Evolutionary conservation across 2,113 vertebrate genomes (phyloP).

Genomic region (Microcebus ravelobensis): DNA sequence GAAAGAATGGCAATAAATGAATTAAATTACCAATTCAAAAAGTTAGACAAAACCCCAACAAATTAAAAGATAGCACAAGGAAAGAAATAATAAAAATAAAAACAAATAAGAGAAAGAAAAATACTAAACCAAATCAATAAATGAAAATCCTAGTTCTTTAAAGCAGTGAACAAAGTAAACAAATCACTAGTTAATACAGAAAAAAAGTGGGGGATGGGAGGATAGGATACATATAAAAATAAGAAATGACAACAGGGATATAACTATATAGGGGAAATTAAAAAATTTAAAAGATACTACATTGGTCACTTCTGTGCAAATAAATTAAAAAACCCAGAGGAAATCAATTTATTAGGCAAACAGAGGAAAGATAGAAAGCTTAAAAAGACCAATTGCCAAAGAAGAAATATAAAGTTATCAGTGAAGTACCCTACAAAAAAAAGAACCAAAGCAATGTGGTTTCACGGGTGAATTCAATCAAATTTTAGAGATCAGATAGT

Average conservation of each 20-base stretch:
- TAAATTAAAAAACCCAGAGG: background rate
- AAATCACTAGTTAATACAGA: background rate
- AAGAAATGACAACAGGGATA: background rate
- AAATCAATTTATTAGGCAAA: background rate
- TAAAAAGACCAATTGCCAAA: background rate
- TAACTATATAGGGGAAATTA: background rate
- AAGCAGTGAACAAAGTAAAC: constrained; percentile 3
- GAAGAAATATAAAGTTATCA: background rate
- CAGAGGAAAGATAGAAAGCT: background rate
- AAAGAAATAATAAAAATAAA: background rate
- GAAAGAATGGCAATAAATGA: background rate
- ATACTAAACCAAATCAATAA: background rate
- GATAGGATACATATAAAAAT: background rate
- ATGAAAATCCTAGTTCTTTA: background rate
- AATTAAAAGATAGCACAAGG: background rate
- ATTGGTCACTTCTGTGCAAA: background rate
- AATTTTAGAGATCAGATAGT: background rate
- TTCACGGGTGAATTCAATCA: background rate
- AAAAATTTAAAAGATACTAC: background rate
- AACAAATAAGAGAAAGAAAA: background rate
- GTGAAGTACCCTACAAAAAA: background rate
- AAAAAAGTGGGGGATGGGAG: background rate
- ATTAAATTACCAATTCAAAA: constrained; percentile 20
- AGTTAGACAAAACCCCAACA: background rate
- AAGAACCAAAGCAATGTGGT: background rate